Base-by-base conservation (phyloP, 2,888 invertebrate species). In the Blastobasis lacticolella region DNA sequence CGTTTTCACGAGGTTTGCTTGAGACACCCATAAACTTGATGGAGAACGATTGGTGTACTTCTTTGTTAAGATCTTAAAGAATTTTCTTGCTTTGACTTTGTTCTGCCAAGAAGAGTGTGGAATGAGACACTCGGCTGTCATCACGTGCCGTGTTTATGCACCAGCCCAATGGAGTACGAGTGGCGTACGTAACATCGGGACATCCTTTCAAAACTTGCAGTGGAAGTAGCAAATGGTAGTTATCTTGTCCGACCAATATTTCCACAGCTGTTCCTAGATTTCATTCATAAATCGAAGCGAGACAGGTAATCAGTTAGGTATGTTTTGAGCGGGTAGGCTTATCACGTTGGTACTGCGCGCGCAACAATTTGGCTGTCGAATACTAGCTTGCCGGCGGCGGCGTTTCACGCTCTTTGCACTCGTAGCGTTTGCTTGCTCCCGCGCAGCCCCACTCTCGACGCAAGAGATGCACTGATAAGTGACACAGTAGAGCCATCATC, bases 171-270 rank as follows among this genome's bases (percentile, higher is more conserved):
- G 61, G 55, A 9, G 58, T 63, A 6, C 50, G 58, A 5, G 62
- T 60, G 38, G 54, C 55, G 36, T 44, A 61, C n/a, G 59, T 61
- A 49, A 60, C 61, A 10, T 57, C 50, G 4, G 8, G 4, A 50
- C 57, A 56, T 40, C 61, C 57, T 10, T 54, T 42, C 5, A 46
- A 54, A 42, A 55, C 10, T 54, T 63, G 48, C 43, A 61, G 45
- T 0, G 63, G 63, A 46, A 60, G 49, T 23, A 67, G 36, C 9
- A 67, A 55, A 47, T 64, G 9, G 44, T 60, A 62, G 56, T 68
- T 66, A 49, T 66, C 66, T 38, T 66, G 66, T 0, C 64, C 67
- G 38, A 67, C 63, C 37, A 66, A 51, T 5, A 66, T 44, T 54
- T 67, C 59, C 0, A 45, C 36, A 50, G 36, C 5, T 38, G 8